Base-by-base conservation (phyloP, 53 echinoderm and acorn worm genomes). In the Mesocentrotus franciscanus region DNA sequence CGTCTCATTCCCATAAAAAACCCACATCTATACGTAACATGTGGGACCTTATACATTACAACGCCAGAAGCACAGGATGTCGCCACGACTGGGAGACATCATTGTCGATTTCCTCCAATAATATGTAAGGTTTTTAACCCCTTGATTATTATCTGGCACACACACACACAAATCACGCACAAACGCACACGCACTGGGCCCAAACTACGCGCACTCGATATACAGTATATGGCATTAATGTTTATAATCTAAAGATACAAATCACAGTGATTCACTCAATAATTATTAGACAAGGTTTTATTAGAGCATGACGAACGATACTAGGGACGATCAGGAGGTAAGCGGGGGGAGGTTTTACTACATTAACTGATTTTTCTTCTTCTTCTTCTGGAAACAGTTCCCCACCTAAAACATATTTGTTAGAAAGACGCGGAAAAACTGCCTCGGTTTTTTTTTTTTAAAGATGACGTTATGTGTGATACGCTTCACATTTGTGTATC, bases 1-100 rank as follows among this genome's bases (percentile, higher is more conserved):
- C 9, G 91, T 91, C 64, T 62, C 94, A 61, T 78, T 66, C 79
- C 76, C 33, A 60, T 30, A 83, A 66, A 89, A 42, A 68, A 76
- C 93, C 29, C 11, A 57, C 93, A 92, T 71, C 60, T 42, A 36
- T 56, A 56, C 49, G 71, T 56, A 56, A 14, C 87, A 58, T 58
- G 87, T 87, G 59, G 87, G 59, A 68, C 91, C 14, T 49, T 36
- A 0, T 12, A 90, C 15, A 91, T 22, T 64, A 59, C 57, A 30
- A 16, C 15, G 62, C 68, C 5, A 33, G 39, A 91, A 59, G 68
- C 18, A 35, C 15, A 87, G 57, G 87, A 87, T 87, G 87, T 58
- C 56, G 58, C 5, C 58, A n/a, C 2, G 20, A 14, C 58, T 11
- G 13, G 2, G 14, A 87, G 29, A 58, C 56, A 87, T 87, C 87